phyloP scores from a whole-genome alignment of 2,797 vertebrate species.

The Dipus sagitta region DNA sequence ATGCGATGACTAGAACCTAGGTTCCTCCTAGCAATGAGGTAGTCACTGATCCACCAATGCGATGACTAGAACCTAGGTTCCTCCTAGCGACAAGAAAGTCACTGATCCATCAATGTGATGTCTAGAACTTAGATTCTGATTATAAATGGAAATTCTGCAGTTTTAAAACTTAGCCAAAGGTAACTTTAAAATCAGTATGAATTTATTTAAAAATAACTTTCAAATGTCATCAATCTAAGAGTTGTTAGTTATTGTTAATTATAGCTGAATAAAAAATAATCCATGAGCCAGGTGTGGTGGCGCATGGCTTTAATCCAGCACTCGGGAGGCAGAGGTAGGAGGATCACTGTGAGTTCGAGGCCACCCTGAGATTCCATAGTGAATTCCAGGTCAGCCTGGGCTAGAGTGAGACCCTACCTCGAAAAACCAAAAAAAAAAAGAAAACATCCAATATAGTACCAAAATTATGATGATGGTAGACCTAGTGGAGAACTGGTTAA shows the following conservation, averaged over 20 bases:
- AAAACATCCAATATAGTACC: constrained; percentile 21
- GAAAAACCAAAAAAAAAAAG: not conserved
- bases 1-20: too few species aligned
- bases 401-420: too few species aligned
- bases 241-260: not conserved
- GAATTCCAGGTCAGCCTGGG: too few species aligned
- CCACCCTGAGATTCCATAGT: too few species aligned
- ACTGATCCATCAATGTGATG: not conserved
- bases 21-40: too few species aligned
- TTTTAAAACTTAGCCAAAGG: constrained; percentile 7
- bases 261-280: not conserved
- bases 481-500: not conserved
- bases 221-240: not conserved
- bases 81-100: too few species aligned
- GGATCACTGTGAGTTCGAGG: too few species aligned
- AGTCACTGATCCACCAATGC: too few species aligned
- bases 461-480: not conserved
- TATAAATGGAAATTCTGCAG: not conserved
- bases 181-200: constrained; percentile 38
- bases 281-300: too few species aligned
- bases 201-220: constrained; percentile 43
- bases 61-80: too few species aligned
- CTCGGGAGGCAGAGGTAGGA: too few species aligned
- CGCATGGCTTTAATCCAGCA: too few species aligned
- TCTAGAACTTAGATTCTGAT: not conserved